These are phyloP conservation scores for Argyresthia albistria DNA, from an alignment of 2,888 invertebrate species.

Conservation along the genomic window DNA sequence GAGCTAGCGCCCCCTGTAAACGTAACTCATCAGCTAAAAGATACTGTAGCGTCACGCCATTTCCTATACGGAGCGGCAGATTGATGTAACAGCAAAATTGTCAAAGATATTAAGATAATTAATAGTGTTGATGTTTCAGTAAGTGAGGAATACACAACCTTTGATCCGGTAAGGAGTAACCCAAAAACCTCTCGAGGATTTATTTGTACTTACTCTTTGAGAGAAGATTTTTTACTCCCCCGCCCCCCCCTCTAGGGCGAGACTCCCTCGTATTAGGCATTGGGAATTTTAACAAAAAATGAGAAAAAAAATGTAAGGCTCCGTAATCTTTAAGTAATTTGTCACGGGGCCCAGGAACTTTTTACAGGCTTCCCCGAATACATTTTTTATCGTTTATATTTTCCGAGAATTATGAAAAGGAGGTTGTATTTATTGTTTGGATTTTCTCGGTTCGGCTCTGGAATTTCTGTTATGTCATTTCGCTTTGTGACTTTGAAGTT, in stretches of 20 bases:
- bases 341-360: slow-evolving; percentile 19
- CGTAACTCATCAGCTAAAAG: too few relatives aligned
- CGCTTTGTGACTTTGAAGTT: background rate
- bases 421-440: background rate
- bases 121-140: too few relatives aligned
- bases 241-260: slow-evolving; percentile 7
- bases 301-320: slow-evolving; percentile 15
- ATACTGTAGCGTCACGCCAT: too few relatives aligned
- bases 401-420: background rate
- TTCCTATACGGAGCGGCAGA: too few relatives aligned
- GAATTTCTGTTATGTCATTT: background rate
- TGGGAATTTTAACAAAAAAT: slow-evolving; percentile 3
- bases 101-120: too few relatives aligned
- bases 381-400: slow-evolving; percentile 1
- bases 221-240: slow-evolving; percentile 12
- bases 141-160: too few relatives aligned
- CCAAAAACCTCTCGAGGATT: too few relatives aligned
- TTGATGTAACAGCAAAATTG: too few relatives aligned
- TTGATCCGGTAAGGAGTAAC: too few relatives aligned
- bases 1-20: too few relatives aligned
- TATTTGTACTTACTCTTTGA: background rate
- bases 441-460: background rate
- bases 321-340: slow-evolving; percentile 31
- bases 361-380: background rate
- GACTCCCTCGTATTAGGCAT: slow-evolving; percentile 13